phyloP scores from a whole-genome alignment of 1,140 invertebrate species.

The Habropoda laboriosa region DNA sequence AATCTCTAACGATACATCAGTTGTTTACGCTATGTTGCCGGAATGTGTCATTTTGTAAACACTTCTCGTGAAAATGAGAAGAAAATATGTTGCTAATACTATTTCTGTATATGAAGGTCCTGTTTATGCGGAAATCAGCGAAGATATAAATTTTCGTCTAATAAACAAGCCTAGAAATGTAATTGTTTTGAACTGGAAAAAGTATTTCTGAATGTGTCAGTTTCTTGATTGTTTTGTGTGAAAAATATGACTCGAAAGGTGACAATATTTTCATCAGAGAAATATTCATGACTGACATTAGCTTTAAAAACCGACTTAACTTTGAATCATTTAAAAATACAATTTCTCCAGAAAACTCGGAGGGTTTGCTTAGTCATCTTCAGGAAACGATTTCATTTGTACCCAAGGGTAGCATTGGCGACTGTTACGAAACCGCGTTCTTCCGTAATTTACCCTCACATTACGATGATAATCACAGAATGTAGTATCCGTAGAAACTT shows the following conservation, averaged over 20 bases:
- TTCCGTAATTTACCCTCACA: slow-evolving; percentile 5
- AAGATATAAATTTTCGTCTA: too few species aligned
- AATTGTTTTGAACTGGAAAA: too few species aligned
- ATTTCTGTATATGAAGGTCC: too few species aligned
- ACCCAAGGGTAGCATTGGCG: neutral
- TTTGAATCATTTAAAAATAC: neutral
- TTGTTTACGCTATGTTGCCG: neutral
- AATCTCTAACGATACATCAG: too few species aligned
- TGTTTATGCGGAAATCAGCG: too few species aligned
- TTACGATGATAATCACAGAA: slow-evolving; percentile 34
- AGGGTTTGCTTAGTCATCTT: neutral
- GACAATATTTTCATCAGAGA: neutral
- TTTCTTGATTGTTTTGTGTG: neutral
- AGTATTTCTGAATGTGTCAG: neutral
- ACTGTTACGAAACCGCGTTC: neutral
- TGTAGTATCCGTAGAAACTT: slow-evolving; percentile 13
- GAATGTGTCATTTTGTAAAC: neutral
- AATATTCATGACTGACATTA: neutral
- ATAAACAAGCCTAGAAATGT: too few species aligned
- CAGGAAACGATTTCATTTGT: neutral
- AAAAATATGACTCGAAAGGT: neutral
- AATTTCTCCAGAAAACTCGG: neutral
- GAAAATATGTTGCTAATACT: too few species aligned
- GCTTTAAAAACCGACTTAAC: too few species aligned
- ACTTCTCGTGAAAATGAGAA: too few species aligned